Evolutionary conservation across 2,113 vertebrate species (phyloP).

Genomic region (Erpornis zantholeuca): DNA sequence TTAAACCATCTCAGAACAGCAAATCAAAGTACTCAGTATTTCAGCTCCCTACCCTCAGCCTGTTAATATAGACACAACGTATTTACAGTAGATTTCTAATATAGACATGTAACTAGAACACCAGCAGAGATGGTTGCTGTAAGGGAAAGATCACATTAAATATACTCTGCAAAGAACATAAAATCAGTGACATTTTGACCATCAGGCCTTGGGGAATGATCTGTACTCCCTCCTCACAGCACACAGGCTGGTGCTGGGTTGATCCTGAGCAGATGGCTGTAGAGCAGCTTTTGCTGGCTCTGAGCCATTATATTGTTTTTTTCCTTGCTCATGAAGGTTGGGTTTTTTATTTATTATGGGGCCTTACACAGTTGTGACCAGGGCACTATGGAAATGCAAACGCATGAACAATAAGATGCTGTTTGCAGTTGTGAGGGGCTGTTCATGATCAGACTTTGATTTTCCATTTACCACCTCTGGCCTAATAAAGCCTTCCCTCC

Average conservation of each 20-base stretch:
- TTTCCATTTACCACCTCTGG: not conserved
- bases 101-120: not conserved
- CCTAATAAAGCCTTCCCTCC: not conserved
- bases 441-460: not conserved
- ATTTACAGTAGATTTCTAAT: not conserved
- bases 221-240: not conserved
- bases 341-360: not conserved
- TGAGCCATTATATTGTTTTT: not conserved
- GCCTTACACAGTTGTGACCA: not conserved
- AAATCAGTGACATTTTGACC: conserved; percentile 51
- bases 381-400: not conserved
- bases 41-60: not conserved
- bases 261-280: conserved; percentile 43
- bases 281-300: not conserved
- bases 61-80: not conserved
- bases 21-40: not conserved
- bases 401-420: not conserved
- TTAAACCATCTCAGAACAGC: not conserved
- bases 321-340: not conserved
- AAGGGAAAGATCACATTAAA: conserved; percentile 7
- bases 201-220: conserved; percentile 26
- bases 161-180: not conserved
- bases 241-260: not conserved
- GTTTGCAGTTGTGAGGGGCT: not conserved
- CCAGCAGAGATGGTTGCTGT: not conserved